Conservation (phyloP, 30 jellyfish, hydroid and myxozoan species). For the Cassiopea xamachana region DNA sequence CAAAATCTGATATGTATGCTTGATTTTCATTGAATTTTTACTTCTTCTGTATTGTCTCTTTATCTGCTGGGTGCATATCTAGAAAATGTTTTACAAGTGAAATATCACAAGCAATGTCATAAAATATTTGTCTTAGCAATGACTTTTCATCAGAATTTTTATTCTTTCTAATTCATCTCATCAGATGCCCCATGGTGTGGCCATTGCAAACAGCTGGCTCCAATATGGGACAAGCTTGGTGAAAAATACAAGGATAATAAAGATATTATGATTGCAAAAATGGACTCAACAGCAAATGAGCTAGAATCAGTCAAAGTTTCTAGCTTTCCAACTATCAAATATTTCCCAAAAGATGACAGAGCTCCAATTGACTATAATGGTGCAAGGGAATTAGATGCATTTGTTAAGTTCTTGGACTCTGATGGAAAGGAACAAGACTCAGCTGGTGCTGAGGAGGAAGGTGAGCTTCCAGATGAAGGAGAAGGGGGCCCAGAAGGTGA, state of each 20-base stretch:
- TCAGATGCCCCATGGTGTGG: conserved; percentile 99
- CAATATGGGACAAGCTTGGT: conserved; percentile 99
- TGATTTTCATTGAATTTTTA: too few species aligned
- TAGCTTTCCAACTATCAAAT: conserved; percentile 97
- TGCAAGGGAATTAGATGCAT: conserved; percentile 96
- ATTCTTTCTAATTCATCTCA: background rate
- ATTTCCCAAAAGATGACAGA: conserved; percentile 93
- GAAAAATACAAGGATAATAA: conserved; percentile 86
- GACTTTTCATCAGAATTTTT: background rate
- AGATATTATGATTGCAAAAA: conserved; percentile 94
- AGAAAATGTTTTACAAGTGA: too few species aligned
- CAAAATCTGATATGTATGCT: too few species aligned
- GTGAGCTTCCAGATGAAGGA: conserved; percentile 71
- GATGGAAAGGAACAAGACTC: conserved; percentile 89
- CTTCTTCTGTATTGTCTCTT: too few species aligned
- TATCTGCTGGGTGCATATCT: too few species aligned
- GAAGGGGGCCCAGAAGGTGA: conserved; percentile 78
- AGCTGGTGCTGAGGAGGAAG: conserved; percentile 69
- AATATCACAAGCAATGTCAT: too few species aligned
- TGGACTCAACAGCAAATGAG: conserved; percentile 99
- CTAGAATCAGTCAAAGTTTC: conserved; percentile 96
- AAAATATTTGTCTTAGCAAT: too few species aligned
- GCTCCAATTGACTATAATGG: conserved; percentile 95
- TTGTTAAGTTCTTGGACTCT: conserved; percentile 91
- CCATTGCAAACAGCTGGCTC: conserved; percentile 97